phyloP scores from a whole-genome alignment of 1,140 invertebrate species.

The Philopotamus ludificatus region DNA sequence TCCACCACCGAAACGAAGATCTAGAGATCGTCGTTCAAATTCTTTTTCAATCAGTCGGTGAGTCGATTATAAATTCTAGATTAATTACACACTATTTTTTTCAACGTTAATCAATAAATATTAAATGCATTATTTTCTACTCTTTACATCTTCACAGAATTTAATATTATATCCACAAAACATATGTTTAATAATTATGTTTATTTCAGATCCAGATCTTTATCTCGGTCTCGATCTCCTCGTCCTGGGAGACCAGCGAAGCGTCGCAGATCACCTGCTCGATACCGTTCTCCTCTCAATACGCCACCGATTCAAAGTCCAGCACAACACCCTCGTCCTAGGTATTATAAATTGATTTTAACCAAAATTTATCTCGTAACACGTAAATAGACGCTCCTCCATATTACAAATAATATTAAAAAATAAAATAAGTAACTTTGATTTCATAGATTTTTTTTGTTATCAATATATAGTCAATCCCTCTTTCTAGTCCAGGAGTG shows the following conservation, averaged over 20 bases:
- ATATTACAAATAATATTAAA: too few relatives aligned
- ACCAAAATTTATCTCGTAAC: too few relatives aligned
- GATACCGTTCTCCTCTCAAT: slow-evolving; percentile 45
- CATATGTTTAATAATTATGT: not conserved
- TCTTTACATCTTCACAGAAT: too few relatives aligned
- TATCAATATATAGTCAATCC: too few relatives aligned
- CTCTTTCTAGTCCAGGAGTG: too few relatives aligned
- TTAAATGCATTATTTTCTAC: too few relatives aligned
- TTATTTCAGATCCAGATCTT: slow-evolving; percentile 12
- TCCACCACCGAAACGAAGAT: slow-evolving; percentile 11
- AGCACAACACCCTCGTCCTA: slow-evolving; percentile 18
- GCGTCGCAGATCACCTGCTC: slow-evolving; percentile 46
- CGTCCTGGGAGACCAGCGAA: slow-evolving; percentile 47
- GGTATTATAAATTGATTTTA: slow-evolving; percentile 2
- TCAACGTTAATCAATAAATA: too few relatives aligned
- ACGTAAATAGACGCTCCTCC: too few relatives aligned
- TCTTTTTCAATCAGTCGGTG: slow-evolving; percentile 38
- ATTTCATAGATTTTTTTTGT: too few relatives aligned
- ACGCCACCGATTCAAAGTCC: slow-evolving; percentile 41
- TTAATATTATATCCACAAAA: too few relatives aligned
- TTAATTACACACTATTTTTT: too few relatives aligned
- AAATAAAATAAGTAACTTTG: too few relatives aligned
- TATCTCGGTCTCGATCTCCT: slow-evolving; percentile 35
- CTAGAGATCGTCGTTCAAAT: slow-evolving; percentile 34
- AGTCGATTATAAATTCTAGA: not conserved